Evolutionary conservation across 2,888 invertebrate genomes (phyloP).

Genomic region (Pyrochroa serraticornis): DNA sequence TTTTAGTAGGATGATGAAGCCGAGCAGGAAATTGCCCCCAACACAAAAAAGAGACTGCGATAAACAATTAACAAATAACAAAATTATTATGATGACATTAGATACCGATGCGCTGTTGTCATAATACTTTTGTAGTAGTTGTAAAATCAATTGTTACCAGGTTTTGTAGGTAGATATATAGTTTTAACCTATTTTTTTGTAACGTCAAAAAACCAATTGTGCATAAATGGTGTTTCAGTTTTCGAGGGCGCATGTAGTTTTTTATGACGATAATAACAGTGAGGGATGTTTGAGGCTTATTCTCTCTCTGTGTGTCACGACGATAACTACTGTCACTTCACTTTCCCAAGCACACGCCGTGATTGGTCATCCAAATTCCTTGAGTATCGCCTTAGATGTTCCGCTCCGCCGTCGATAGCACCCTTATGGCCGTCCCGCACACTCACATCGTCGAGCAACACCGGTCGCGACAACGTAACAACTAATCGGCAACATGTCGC

Average conservation of each 20-base stretch:
- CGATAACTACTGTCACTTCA: constrained; percentile 29
- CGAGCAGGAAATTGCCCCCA: constrained; percentile 47
- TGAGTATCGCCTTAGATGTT: constrained; percentile 48
- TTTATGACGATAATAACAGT: constrained; percentile 35
- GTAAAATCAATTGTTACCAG: constrained; percentile 53
- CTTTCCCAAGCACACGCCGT: constrained; percentile 44
- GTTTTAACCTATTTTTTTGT: constrained; percentile 57
- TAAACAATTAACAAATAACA: constrained; percentile 59
- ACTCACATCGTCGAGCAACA: too few relatives aligned
- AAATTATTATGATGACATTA: constrained; percentile 57
- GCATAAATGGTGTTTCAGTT: constrained; percentile 27
- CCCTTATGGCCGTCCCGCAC: not conserved
- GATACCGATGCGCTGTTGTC: constrained; percentile 45
- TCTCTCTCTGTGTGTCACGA: constrained; percentile 30
- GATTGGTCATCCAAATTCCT: constrained; percentile 60
- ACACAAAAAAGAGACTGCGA: constrained; percentile 59
- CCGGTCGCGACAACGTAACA: too few relatives aligned
- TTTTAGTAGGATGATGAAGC: constrained; percentile 30
- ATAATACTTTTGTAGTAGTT: constrained; percentile 57
- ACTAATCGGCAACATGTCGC: too few relatives aligned
- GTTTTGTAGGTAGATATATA: constrained; percentile 44
- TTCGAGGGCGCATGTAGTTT: constrained; percentile 47
- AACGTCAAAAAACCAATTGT: constrained; percentile 40
- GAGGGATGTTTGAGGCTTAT: constrained; percentile 50
- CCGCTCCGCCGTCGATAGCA: constrained; percentile 13